phyloP scores from a whole-genome alignment of 1,140 invertebrate species.

The Diplogasteroides magnus region DNA sequence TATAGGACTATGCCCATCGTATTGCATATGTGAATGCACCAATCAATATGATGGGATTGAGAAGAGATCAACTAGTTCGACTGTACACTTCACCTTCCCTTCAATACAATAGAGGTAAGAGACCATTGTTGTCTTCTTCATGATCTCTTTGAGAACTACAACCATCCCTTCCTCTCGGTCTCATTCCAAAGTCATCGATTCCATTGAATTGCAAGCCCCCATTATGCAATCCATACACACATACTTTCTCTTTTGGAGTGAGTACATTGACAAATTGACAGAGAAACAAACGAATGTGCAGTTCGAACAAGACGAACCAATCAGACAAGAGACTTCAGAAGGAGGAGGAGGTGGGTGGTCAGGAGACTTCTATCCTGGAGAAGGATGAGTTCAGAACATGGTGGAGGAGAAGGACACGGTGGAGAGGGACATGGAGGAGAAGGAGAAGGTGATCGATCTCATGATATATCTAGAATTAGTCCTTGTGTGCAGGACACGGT shows the following conservation, averaged over 20 bases:
- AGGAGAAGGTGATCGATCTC: neutral
- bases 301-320: neutral
- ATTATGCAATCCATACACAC: conserved; percentile 23
- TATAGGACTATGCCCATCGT: conserved; percentile 14
- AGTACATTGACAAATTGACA: conserved; percentile 3
- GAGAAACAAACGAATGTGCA: neutral
- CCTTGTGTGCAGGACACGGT: neutral
- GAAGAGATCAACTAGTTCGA: conserved; percentile 14
- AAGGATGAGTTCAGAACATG: too few species aligned
- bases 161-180: conserved; percentile 16
- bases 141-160: conserved; percentile 10
- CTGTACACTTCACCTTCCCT: conserved; percentile 19
- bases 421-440: neutral
- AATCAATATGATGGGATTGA: conserved; percentile 22
- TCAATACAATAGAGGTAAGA: conserved; percentile 15
- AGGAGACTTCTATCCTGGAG: neutral
- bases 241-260: conserved; percentile 24
- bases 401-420: too few species aligned
- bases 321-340: neutral
- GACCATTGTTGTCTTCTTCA: neutral
- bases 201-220: conserved; percentile 21
- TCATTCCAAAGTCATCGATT: conserved; percentile 4
- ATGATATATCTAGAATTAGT: neutral
- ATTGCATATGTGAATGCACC: conserved; percentile 20
- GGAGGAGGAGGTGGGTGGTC: too few species aligned